A percentile compares a stretch with the other conserved stretches of the same genome.
These are phyloP conservation scores for Marmota monax DNA, from an alignment of 2,113 vertebrate species.

Conservation along the genomic window DNA sequence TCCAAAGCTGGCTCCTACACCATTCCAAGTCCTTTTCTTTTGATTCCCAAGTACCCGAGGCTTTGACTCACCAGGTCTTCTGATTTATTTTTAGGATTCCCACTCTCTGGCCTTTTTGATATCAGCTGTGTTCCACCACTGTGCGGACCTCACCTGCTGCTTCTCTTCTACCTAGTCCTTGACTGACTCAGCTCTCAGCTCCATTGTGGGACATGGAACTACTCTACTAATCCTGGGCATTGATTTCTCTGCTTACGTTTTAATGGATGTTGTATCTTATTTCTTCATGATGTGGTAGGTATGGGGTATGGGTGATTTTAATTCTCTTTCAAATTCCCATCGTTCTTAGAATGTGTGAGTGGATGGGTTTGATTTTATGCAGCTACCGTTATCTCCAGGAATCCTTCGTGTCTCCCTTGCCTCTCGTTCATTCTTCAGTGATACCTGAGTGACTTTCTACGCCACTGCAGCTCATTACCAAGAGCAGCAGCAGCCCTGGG, in stretches of 20 bases:
- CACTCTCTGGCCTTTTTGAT: neutral
- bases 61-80: neutral
- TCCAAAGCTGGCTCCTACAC: neutral
- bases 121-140: neutral
- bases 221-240: neutral
- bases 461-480: neutral
- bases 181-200: neutral
- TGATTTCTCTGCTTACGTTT: neutral
- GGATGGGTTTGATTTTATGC: neutral
- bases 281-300: neutral
- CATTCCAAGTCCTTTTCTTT: neutral
- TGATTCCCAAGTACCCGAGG: neutral
- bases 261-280: neutral
- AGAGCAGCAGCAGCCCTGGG: neutral
- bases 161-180: neutral
- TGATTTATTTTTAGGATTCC: neutral
- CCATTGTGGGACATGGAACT: neutral
- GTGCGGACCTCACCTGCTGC: neutral
- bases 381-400: neutral
- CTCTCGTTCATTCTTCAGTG: neutral
- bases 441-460: neutral
- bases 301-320: neutral
- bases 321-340: neutral
- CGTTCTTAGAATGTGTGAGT: neutral
- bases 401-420: neutral